Conservation (phyloP, 1,140 invertebrate genomes). For the Glossosoma conforme region DNA sequence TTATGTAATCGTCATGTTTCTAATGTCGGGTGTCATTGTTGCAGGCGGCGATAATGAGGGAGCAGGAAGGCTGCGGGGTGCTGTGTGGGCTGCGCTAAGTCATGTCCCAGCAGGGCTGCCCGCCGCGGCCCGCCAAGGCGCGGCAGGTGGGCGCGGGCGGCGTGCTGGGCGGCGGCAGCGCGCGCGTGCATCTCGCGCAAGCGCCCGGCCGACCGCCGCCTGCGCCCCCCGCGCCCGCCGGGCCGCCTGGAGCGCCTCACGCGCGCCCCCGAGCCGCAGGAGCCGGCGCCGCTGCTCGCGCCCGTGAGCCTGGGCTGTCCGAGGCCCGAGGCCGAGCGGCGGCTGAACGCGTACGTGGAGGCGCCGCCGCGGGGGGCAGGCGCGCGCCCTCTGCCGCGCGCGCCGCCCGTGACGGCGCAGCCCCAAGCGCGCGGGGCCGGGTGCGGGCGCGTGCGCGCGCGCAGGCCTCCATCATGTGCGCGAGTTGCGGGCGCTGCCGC, state of each 20-base stretch:
- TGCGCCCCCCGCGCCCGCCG: constrained; percentile 47
- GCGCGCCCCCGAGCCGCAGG: constrained; percentile 46
- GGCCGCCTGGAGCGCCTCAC: constrained; percentile 47
- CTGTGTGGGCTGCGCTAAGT: constrained; percentile 26
- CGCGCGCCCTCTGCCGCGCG: constrained; percentile 44
- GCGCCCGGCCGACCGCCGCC: constrained; percentile 46
- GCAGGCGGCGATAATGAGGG: constrained; percentile 34
- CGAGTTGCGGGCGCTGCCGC: constrained; percentile 76
- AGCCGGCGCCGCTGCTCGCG: constrained; percentile 48
- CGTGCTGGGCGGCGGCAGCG: constrained; percentile 24
- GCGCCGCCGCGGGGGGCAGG: constrained; percentile 51
- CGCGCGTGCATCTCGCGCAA: constrained; percentile 30
- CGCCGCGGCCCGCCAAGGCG: constrained; percentile 36
- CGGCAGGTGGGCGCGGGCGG: constrained; percentile 20
- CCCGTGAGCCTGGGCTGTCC: constrained; percentile 67
- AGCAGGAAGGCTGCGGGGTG: constrained; percentile 35
- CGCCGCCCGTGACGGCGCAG: constrained; percentile 43
- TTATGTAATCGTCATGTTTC: too few species aligned
- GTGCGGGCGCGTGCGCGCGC: constrained; percentile 41
- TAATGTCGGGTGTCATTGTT: too few species aligned
- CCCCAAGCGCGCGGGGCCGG: constrained; percentile 39
- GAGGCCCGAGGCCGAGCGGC: constrained; percentile 68
- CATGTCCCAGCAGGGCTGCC: constrained; percentile 44
- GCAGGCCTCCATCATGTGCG: constrained; percentile 72
- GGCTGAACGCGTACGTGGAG: constrained; percentile 81